phyloP scores from a whole-genome alignment of 2,888 invertebrate species.

The Ectemnius continuus region DNA sequence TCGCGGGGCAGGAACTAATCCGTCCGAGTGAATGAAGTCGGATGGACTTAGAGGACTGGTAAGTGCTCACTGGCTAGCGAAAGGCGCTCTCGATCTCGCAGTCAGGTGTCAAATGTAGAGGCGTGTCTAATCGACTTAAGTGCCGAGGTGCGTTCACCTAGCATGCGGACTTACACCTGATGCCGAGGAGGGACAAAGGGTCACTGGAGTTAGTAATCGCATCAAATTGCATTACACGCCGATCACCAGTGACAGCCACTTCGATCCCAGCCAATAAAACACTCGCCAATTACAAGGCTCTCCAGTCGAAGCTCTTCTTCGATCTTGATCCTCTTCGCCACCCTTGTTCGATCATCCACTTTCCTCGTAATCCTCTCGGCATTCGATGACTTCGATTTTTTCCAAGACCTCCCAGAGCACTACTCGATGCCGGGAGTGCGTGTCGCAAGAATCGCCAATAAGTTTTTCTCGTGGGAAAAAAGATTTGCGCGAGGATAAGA shows the following conservation, averaged over 20 bases:
- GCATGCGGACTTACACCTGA: not conserved
- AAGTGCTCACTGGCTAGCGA: conserved; percentile 16
- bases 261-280: conserved; percentile 34
- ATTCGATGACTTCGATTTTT: conserved; percentile 4
- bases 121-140: conserved; percentile 53
- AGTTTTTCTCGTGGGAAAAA: conserved; percentile 2
- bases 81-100: not conserved
- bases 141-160: conserved; percentile 15
- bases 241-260: conserved; percentile 20
- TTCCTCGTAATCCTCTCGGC: too few species aligned
- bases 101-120: conserved; percentile 20
- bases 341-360: not conserved
- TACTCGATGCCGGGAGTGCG: not conserved
- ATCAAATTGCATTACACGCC: conserved; percentile 58
- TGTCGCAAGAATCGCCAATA: not conserved
- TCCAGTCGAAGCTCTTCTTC: conserved; percentile 7
- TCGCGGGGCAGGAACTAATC: not conserved
- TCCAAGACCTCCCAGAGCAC: not conserved
- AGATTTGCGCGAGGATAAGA: not conserved
- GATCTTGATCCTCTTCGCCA: conserved; percentile 30
- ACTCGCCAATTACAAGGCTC: conserved; percentile 48
- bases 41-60: not conserved
- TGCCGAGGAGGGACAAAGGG: conserved; percentile 20
- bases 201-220: conserved; percentile 48
- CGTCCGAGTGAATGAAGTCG: not conserved